Evolutionary conservation across 2,113 vertebrate species (phyloP).

Genomic region (Heterochromis multidens): DNA sequence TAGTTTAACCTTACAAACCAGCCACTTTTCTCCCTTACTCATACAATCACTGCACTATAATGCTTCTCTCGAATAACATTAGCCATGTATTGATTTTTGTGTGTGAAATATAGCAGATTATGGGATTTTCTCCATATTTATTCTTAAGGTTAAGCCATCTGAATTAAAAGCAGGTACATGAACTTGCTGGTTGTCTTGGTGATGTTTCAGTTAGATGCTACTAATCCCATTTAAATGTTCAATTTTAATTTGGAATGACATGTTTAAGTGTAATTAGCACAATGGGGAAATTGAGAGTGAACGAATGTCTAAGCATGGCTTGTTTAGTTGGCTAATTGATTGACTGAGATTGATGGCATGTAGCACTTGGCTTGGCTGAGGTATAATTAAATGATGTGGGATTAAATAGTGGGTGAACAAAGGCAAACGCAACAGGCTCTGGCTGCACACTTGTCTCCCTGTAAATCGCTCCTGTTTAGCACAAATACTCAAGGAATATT

Average conservation of each 20-base stretch:
- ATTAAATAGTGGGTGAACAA: slow-evolving; percentile 64
- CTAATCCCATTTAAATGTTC: slow-evolving; percentile 68
- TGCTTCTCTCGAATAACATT: slow-evolving; percentile 20
- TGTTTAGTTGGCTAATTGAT: slow-evolving; percentile 72
- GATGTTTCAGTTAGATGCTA: slow-evolving; percentile 56
- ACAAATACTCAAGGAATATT: neutral
- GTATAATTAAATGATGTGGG: slow-evolving; percentile 68
- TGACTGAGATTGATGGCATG: slow-evolving; percentile 75
- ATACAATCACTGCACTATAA: slow-evolving; percentile 48
- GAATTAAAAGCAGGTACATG: neutral
- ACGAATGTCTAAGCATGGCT: slow-evolving; percentile 66
- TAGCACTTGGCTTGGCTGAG: slow-evolving; percentile 61
- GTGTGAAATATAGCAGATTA: slow-evolving; percentile 2
- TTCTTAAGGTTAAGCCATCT: neutral
- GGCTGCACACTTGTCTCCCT: slow-evolving; percentile 14
- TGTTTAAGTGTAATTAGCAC: slow-evolving; percentile 72
- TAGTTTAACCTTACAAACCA: slow-evolving; percentile 65
- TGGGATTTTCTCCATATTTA: neutral
- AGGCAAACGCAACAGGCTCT: slow-evolving; percentile 22
- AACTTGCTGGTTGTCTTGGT: neutral
- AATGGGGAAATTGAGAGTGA: slow-evolving; percentile 69
- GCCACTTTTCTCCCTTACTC: slow-evolving; percentile 33
- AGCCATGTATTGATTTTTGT: slow-evolving; percentile 16
- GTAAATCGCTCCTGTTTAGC: neutral
- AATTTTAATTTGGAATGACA: slow-evolving; percentile 69